These are phyloP conservation scores for Hemicordylus capensis DNA, from an alignment of 2,113 vertebrate species.

Conservation along the genomic window DNA sequence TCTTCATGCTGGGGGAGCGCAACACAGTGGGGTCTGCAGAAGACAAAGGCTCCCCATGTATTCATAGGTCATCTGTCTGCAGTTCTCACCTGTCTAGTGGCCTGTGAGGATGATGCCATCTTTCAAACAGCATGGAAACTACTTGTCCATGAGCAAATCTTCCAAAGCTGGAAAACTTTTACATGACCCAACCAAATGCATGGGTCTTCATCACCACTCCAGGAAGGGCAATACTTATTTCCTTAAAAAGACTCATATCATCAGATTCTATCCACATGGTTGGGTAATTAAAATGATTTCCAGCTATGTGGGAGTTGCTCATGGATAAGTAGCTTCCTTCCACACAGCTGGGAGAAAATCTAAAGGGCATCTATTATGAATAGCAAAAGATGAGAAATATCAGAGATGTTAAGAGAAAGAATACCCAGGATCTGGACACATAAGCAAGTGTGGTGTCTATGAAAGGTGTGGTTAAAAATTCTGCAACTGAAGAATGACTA, in stretches of 20 bases:
- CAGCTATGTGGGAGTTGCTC: neutral
- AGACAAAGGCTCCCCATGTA: constrained; percentile 57
- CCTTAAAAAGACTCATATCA: neutral
- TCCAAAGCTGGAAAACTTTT: neutral
- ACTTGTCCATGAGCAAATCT: neutral
- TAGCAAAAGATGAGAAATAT: neutral
- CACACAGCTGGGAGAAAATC: neutral
- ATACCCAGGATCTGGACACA: neutral
- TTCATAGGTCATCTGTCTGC: constrained; percentile 57
- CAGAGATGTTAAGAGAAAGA: neutral
- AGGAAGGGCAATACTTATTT: neutral
- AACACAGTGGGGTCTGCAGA: constrained; percentile 68
- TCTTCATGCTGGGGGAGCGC: constrained; percentile 57
- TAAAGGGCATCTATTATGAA: neutral
- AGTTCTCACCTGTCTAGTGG: constrained; percentile 63
- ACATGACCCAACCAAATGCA: neutral
- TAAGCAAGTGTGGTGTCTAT: rapidly evolving
- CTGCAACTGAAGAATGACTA: neutral
- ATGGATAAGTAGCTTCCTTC: neutral
- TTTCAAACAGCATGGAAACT: neutral
- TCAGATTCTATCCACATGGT: neutral
- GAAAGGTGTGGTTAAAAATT: neutral
- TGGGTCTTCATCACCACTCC: neutral
- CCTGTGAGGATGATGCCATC: constrained; percentile 29
- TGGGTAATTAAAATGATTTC: neutral